A percentile compares a stretch with the other conserved stretches of the same genome.
Conservation (phyloP, 2,888 invertebrate genomes). For the Andrena praecox region DNA sequence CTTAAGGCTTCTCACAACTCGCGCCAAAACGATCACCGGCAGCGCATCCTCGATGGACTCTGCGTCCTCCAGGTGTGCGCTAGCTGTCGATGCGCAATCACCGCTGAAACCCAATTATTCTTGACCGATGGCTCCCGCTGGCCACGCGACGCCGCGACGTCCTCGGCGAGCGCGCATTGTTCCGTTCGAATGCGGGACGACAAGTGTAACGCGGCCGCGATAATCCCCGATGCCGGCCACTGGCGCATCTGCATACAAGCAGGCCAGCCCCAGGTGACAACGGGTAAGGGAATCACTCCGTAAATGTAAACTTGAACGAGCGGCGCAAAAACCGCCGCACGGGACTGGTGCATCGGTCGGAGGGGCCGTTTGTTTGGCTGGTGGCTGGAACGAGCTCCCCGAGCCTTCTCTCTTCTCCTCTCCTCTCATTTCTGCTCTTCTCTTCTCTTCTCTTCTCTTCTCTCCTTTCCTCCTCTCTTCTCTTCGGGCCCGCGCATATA, state of each 20-base stretch:
- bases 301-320: conserved; percentile 77
- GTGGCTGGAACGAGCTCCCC: conserved; percentile 65
- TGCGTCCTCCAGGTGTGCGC: conserved; percentile 23
- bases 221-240: conserved; percentile 58
- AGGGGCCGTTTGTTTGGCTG: conserved; percentile 73
- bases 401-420: conserved; percentile 24
- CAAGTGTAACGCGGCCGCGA: conserved; percentile 55
- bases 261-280: conserved; percentile 68
- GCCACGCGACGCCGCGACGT: conserved; percentile 35
- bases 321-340: conserved; percentile 60
- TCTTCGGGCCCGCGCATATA: conserved; percentile 50
- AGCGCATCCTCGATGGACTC: not conserved
- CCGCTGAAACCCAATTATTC: conserved; percentile 24
- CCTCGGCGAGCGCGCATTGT: conserved; percentile 59
- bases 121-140: conserved; percentile 37
- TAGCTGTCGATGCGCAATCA: conserved; percentile 22
- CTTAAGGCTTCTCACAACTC: not conserved
- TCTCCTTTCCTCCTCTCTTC: conserved; percentile 44
- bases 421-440: conserved; percentile 25
- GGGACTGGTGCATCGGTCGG: conserved; percentile 63
- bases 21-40: not conserved
- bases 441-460: conserved; percentile 24
- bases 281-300: conserved; percentile 78
- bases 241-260: conserved; percentile 76
- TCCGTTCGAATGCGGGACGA: conserved; percentile 66